Base-by-base conservation (phyloP, 2,113 vertebrate species). In the Thymallus thymallus region DNA sequence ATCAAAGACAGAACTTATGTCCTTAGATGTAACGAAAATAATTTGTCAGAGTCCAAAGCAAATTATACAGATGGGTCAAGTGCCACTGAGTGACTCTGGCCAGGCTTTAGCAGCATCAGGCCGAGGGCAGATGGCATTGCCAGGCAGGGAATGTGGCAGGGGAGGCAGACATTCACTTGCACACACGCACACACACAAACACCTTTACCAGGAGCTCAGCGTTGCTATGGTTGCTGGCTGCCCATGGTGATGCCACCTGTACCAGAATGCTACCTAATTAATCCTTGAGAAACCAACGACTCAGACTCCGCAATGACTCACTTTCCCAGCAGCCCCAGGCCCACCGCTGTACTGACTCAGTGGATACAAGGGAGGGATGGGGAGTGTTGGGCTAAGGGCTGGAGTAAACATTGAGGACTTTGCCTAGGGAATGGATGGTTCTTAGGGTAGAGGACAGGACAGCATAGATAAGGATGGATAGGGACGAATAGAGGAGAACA, bases 211-310 rank as follows among this genome's bases (percentile, higher is more conserved):
- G 82, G 76, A 70, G 71, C 73, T 73, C 65, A 84, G 80, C 69
- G 72, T 83, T 18, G 48, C 48, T 48, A 48, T 72, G 5, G 6
- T 41, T 69, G 81, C 6, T 41, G 85, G 83, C 82, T 79, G 85
- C 91, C 89, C 86, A 86, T 76, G 80, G 88, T 81, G 88, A 48
- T 29, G 84, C 90, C 90, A 92, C 91, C 91, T 92, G 91, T 83
- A 86, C 86, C 69, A 67, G 79, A 68, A 72, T 72, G n/a, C 88
- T 64, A 82, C 86, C 79, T 88, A 87, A 91, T 89, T 89, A 91
- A 87, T 78, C 48, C 48, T 51, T 51, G 81, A 70, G 80, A 66
- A 80, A 79, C 63, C 80, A 78, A 62, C 77, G 22, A 30, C 82
- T 83, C 86, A 51, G 14, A 51, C 86, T 24, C 35, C 2, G 56